Base-by-base conservation (phyloP, 2,888 invertebrate genomes). In the Graphium colonna region DNA sequence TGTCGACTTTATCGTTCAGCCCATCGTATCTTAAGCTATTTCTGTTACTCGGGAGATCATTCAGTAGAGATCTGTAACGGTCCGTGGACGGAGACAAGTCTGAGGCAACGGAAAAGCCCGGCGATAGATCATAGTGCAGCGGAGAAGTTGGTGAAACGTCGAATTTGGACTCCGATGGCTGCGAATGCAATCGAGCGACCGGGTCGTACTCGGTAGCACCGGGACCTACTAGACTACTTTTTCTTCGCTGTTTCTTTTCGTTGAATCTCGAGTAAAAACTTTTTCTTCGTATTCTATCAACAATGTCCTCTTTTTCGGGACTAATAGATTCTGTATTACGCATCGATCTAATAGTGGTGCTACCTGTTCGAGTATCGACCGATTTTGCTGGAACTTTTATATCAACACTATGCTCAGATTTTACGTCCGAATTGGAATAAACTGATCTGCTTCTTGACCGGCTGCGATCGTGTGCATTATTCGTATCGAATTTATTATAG, bases 261-360 rank as follows among this genome's bases (percentile, higher is more conserved):
- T 97, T 97, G 75, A 97, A 97, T 62, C 97, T 91, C 10, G 95
- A 93, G 73, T 96, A 97, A 82, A 96, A 97, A 76, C 97, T 97
- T 76, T 96, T 96, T 28, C 97, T 91, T 63, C 95, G 91, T 67
- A 97, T 97, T 67, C 97, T 91, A 70, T 97, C 97, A 48, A 94
- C 94, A 39, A 97, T 93, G 55, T 95, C 96, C 70, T 95, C 95
- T 58, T 81, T 82, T 57, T 93, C 90, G 9, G 90, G 88, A 9
- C 86, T 79, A 26, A 77, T 77, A 17, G 86, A 73, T 71, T 81
- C 92, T 71, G 59, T 91, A 75, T 67, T 90, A 67, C 77, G 89
- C 60, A 66, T 79, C 65, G 69, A 86, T 65, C 59, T 82, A 68
- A 61, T 82, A 69, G 65, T 58, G 36, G 65, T 61, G 60, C 65